phyloP scores from a whole-genome alignment of 2,113 vertebrate genomes.

The Boleophthalmus pectinirostris region DNA sequence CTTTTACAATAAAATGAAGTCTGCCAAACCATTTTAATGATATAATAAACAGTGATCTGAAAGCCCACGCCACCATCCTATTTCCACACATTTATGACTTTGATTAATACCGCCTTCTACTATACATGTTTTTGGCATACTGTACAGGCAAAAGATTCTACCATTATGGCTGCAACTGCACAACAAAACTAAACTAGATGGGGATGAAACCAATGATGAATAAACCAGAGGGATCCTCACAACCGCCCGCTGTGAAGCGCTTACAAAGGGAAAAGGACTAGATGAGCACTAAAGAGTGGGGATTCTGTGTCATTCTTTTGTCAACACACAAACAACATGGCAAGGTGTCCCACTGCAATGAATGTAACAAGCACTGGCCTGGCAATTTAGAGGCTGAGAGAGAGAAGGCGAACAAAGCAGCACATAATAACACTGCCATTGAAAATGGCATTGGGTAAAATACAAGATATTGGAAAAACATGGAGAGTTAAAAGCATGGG shows the following conservation, averaged over 20 bases:
- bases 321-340: conserved; percentile 28
- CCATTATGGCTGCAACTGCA: neutral
- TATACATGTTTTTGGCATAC: conserved; percentile 3
- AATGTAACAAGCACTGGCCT: conserved; percentile 22
- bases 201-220: conserved; percentile 1
- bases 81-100: conserved; percentile 8
- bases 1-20: neutral
- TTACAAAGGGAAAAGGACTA: conserved; percentile 23
- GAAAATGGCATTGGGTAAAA: conserved; percentile 2
- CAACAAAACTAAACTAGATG: neutral
- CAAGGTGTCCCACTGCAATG: neutral
- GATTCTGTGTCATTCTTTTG: conserved; percentile 33
- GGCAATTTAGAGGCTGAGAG: conserved; percentile 16
- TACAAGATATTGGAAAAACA: conserved; percentile 13
- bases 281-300: conserved; percentile 18
- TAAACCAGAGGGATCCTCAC: conserved; percentile 13
- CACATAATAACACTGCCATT: neutral
- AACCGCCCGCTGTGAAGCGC: conserved; percentile 10
- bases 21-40: neutral
- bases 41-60: neutral
- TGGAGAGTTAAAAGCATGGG: neutral
- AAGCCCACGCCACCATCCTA: conserved; percentile 3
- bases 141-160: neutral
- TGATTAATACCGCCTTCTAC: conserved; percentile 1
- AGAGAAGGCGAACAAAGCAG: conserved; percentile 11